phyloP scores from a whole-genome alignment of 2,888 invertebrate genomes.

The Sphaeridia pumilis region DNA sequence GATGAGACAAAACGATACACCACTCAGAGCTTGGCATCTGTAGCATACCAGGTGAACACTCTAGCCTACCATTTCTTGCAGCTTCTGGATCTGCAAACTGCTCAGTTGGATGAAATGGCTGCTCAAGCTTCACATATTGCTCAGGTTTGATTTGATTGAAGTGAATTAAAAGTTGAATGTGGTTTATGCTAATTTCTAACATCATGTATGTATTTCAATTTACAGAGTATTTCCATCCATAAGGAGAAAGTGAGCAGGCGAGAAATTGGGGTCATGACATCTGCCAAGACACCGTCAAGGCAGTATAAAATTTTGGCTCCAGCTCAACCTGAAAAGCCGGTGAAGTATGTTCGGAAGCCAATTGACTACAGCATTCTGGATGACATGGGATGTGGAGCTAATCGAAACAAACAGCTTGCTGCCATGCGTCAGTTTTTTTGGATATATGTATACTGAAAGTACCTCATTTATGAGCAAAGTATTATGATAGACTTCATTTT shows the following conservation, averaged over 20 bases:
- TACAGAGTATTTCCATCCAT: constrained; percentile 86
- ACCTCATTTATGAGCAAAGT: too few relatives aligned
- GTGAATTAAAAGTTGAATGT: too few relatives aligned
- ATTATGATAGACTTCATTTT: too few relatives aligned
- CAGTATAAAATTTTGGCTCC: constrained; percentile 95
- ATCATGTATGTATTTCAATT: too few relatives aligned
- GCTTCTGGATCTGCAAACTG: constrained; percentile 82
- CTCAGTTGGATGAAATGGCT: constrained; percentile 92
- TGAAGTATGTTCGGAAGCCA: constrained; percentile 90
- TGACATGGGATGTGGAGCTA: constrained; percentile 79
- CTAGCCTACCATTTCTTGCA: constrained; percentile 93
- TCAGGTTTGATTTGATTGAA: too few relatives aligned
- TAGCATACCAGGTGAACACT: constrained; percentile 98
- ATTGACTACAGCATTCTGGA: constrained; percentile 88
- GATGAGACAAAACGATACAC: constrained; percentile 98
- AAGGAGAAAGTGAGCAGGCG: constrained; percentile 97
- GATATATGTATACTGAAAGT: background rate
- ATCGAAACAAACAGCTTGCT: constrained; percentile 23
- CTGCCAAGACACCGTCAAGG: constrained; percentile 83
- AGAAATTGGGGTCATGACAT: constrained; percentile 75
- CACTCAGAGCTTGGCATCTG: constrained; percentile 94
- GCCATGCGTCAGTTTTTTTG: constrained; percentile 31
- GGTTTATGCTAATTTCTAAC: too few relatives aligned
- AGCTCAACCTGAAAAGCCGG: constrained; percentile 90
- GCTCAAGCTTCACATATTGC: constrained; percentile 96